Evolutionary conservation across 2,113 vertebrate species (phyloP), one percentile per base, ranked within the genome.

Genomic region (Ivindomyrus marchei): DNA sequence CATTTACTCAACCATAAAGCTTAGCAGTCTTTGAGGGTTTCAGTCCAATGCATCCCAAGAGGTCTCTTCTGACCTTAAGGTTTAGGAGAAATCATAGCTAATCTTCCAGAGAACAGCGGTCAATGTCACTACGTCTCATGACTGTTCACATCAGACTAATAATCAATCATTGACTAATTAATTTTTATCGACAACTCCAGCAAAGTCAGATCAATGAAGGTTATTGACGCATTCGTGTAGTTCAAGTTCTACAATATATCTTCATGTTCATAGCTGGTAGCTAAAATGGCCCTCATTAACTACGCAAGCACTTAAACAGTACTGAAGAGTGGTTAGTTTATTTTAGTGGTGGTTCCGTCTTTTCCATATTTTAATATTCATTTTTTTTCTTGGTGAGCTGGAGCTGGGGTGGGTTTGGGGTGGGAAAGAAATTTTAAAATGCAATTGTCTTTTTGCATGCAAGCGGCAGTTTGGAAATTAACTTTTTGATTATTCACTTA

Each of bases 401-500:
- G 24, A 21, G 83, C 19, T 21, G 49, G 36, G 53, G 36, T 42
- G 52, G 19, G 53, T 90, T 31, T 88, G 13, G 87, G 52, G 87
- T 1, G 80, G 50, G 87, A 92, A 77, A 92, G 89, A 94, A 91
- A 94, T 94, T 94, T 92, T 91, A 92, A 87, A 93, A 94, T 94
- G 95, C 96, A 95, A 94, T 95, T 95, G 95, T 96, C 94, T 95
- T 90, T 87, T 92, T 89, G 92, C 93, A 92, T 91, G 93, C 90
- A 89, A 93, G 93, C 86, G 91, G 91, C 89, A 89, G 94, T 93
- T 93, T 93, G 93, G 92, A 96, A 96, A 96, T 96, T 93, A 93
- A 96, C 95, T 96, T 96, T 96, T 94, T 96, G 93, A 96, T 95
- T 96, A 96, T 96, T 95, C 94, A 94, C 94, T 95, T 94, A 94